Evolutionary conservation across 2,888 invertebrate genomes (phyloP).

Genomic region (Zygothrica quintamaculata): DNA sequence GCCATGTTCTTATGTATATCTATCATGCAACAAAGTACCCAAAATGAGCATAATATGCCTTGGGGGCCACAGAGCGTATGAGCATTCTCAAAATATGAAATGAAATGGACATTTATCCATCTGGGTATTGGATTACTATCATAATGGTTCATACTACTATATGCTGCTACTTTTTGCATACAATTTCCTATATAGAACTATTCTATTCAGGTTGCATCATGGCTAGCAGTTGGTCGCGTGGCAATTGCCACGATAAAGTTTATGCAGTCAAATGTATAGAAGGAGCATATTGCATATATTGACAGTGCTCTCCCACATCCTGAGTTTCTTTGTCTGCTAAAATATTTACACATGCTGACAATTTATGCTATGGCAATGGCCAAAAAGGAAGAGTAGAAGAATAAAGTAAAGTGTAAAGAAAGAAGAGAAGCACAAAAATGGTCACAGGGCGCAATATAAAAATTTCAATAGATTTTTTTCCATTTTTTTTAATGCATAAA

Average conservation of each 20-base stretch:
- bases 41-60: too few species aligned
- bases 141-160: too few species aligned
- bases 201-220: neutral
- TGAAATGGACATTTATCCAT: too few species aligned
- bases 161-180: too few species aligned
- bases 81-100: too few species aligned
- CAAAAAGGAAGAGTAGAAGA: conserved; percentile 20
- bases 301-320: conserved; percentile 1
- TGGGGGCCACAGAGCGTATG: too few species aligned
- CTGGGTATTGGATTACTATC: too few species aligned
- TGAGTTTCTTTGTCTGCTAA: conserved; percentile 14
- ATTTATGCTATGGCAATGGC: conserved; percentile 51
- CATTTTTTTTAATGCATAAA: too few species aligned
- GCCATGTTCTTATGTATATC: neutral
- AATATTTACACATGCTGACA: conserved; percentile 56
- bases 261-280: conserved; percentile 48
- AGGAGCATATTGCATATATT: conserved; percentile 35
- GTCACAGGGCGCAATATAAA: conserved; percentile 22
- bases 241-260: conserved; percentile 33
- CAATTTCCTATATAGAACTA: too few species aligned
- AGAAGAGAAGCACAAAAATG: too few species aligned
- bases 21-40: neutral
- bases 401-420: too few species aligned
- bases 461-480: conserved; percentile 57
- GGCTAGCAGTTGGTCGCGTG: neutral